Conservation (phyloP, 2,113 vertebrate species). For the Coreoperca whiteheadi region DNA sequence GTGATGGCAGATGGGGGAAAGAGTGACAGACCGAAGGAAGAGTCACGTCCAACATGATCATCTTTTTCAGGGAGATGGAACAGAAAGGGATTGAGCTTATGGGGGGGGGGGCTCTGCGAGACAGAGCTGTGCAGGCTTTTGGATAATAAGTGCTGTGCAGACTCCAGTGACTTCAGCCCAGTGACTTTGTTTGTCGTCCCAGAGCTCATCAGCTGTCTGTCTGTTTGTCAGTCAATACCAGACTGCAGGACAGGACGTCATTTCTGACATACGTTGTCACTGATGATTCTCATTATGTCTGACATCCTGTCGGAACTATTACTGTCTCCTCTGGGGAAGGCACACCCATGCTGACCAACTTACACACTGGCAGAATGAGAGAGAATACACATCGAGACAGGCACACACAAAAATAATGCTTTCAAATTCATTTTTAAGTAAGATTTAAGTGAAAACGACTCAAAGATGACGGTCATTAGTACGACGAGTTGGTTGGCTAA, state of each 20-base stretch:
- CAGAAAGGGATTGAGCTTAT: background rate
- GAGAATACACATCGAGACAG: background rate
- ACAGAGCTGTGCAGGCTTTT: background rate
- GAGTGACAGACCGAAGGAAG: constrained; percentile 26
- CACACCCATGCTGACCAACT: background rate
- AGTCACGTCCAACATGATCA: constrained; percentile 12
- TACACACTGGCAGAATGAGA: constrained; percentile 21
- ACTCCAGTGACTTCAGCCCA: background rate
- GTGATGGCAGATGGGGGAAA: constrained; percentile 37
- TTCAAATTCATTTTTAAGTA: background rate
- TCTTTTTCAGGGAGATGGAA: constrained; percentile 16
- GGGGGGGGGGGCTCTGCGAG: no score
- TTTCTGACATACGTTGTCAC: constrained; percentile 61
- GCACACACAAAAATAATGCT: background rate
- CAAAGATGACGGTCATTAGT: background rate
- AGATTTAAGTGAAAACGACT: background rate
- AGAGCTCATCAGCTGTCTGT: constrained; percentile 48
- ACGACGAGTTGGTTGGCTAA: background rate
- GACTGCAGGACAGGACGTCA: constrained; percentile 32
- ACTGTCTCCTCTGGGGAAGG: constrained; percentile 35
- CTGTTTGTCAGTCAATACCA: constrained; percentile 35
- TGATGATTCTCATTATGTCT: constrained; percentile 59
- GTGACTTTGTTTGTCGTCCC: constrained; percentile 7
- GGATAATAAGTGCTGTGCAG: constrained; percentile 12
- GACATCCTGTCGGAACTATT: constrained; percentile 66